phyloP scores from a whole-genome alignment of 1,140 invertebrate species.

The Bombus difficillimus region DNA sequence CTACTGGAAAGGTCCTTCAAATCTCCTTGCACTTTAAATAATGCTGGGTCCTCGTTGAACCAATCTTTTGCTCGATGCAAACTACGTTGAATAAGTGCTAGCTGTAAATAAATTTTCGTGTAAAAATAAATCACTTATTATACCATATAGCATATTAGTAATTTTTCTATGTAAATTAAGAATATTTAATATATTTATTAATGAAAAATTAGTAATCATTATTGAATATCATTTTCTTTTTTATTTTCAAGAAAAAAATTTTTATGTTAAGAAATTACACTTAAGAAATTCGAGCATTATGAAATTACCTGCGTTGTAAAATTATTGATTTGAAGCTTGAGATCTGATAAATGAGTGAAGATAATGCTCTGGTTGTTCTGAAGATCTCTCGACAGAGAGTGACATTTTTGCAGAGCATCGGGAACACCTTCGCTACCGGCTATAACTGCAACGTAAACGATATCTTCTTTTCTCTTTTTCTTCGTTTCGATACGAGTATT shows the following conservation, averaged over 20 bases:
- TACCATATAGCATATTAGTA: background rate
- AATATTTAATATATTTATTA: background rate
- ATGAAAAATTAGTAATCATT: background rate
- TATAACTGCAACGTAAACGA: conserved; percentile 83
- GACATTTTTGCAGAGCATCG: conserved; percentile 86
- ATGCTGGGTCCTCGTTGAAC: conserved; percentile 84
- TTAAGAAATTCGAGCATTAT: background rate
- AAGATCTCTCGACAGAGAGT: conserved; percentile 85
- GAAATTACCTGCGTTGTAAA: conserved; percentile 82
- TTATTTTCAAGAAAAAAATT: background rate
- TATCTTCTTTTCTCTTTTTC: background rate
- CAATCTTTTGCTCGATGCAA: conserved; percentile 83
- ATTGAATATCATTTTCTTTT: background rate
- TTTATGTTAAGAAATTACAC: background rate
- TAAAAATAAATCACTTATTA: background rate
- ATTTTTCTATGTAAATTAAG: background rate
- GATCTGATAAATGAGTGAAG: conserved; percentile 81
- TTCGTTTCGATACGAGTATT: background rate
- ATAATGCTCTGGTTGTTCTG: conserved; percentile 85
- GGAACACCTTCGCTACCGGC: conserved; percentile 86
- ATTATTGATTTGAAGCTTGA: conserved; percentile 81
- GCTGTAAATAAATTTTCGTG: conserved; percentile 70
- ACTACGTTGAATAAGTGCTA: conserved; percentile 81
- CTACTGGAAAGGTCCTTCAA: conserved; percentile 83
- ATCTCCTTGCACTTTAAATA: conserved; percentile 84